Evolutionary conservation across 2,888 invertebrate genomes (phyloP).

Genomic region (Phymatocera aterrima): DNA sequence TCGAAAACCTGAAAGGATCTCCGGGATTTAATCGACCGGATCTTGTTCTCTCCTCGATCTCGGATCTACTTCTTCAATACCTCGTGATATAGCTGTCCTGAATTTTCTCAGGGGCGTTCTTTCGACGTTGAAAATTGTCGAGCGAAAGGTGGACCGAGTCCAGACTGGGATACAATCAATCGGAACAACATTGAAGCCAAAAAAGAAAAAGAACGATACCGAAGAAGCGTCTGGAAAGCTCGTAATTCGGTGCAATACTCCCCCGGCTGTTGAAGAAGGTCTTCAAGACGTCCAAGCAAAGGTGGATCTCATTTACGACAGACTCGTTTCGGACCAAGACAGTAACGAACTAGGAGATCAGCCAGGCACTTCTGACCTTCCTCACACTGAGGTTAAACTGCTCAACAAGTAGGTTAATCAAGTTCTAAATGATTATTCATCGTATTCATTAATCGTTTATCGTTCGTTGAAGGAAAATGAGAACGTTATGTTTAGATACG

Average conservation of each 20-base stretch:
- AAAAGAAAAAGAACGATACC: constrained; percentile 53
- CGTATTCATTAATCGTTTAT: neutral
- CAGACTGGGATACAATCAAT: constrained; percentile 42
- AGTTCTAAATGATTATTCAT: neutral
- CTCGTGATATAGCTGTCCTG: neutral
- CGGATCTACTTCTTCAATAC: neutral
- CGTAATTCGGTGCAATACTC: constrained; percentile 67
- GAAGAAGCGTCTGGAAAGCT: constrained; percentile 58
- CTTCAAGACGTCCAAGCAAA: constrained; percentile 73
- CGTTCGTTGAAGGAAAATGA: neutral
- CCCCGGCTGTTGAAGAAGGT: constrained; percentile 67
- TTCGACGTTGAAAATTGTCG: constrained; percentile 70
- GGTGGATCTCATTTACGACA: constrained; percentile 73
- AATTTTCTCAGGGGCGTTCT: constrained; percentile 67
- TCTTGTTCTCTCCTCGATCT: too few species aligned
- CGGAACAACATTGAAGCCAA: constrained; percentile 36
- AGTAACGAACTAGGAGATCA: constrained; percentile 45
- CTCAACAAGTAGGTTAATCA: constrained; percentile 49
- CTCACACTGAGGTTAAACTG: constrained; percentile 47
- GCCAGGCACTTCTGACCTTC: constrained; percentile 35
- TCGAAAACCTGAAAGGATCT: too few species aligned
- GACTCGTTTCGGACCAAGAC: constrained; percentile 46
- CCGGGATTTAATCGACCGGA: too few species aligned
- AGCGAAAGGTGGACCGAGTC: constrained; percentile 69
- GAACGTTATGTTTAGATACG: too few species aligned